These are phyloP conservation scores for Mustelus asterias DNA, from an alignment of 2,113 vertebrate species.

Conservation along the genomic window DNA sequence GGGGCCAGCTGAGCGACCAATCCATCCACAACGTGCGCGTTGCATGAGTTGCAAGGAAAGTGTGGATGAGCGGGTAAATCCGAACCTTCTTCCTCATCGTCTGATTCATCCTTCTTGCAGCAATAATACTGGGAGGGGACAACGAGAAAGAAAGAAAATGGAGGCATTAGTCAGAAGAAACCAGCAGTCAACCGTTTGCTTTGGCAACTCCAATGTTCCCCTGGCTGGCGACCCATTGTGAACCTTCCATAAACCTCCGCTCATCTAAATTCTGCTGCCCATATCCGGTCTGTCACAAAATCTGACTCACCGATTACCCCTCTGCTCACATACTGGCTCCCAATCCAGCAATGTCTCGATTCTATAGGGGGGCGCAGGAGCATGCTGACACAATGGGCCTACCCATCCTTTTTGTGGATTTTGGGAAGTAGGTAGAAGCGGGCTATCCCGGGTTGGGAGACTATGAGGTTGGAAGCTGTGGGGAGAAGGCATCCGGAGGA, in stretches of 20 bases:
- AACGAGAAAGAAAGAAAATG: neutral
- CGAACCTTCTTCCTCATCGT: constrained; percentile 62
- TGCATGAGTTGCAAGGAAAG: constrained; percentile 79
- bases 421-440: too few species aligned
- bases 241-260: neutral
- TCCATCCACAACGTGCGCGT: constrained; percentile 62
- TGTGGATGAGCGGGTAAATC: constrained; percentile 58
- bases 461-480: too few species aligned
- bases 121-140: constrained; percentile 78
- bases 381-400: too few species aligned
- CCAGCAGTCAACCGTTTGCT: neutral
- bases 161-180: neutral
- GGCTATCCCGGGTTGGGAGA: too few species aligned
- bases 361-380: too few species aligned
- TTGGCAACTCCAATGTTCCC: neutral
- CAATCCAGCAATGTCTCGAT: neutral
- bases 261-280: neutral
- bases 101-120: constrained; percentile 86
- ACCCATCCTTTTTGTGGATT: too few species aligned
- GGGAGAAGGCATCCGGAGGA: too few species aligned
- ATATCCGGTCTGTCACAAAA: neutral
- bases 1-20: constrained; percentile 56
- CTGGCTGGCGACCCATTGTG: neutral
- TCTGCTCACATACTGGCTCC: neutral
- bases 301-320: neutral